Percentiles rank a stretch among this genome's conserved stretches.
Evolutionary conservation across 2,797 vertebrate species (phyloP).

Genomic region (Myotis myotis): DNA sequence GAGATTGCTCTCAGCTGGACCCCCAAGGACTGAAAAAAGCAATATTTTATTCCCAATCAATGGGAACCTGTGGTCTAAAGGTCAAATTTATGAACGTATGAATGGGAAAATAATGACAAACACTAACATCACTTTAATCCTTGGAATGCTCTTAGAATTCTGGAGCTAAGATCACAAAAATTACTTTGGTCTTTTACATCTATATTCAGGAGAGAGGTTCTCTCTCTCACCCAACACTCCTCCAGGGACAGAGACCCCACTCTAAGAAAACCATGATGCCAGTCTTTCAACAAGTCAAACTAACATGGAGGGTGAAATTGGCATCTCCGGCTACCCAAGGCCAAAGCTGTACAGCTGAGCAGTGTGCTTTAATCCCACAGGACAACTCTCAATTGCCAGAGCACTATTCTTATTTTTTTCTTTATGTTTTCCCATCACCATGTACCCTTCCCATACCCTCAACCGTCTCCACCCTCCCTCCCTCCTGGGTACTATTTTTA

Average conservation of each 20-base stretch:
- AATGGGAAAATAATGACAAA: neutral
- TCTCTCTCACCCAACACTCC: neutral
- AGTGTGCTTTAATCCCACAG: neutral
- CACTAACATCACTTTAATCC: neutral
- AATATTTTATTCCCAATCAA: neutral
- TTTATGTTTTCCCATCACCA: neutral
- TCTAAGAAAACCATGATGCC: constrained; percentile 27
- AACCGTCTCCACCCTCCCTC: neutral
- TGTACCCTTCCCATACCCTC: neutral
- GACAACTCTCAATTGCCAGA: neutral
- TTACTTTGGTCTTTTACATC: constrained; percentile 18
- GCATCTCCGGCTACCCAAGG: constrained; percentile 23
- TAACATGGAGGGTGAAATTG: constrained; percentile 46
- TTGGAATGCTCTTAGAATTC: constrained; percentile 11
- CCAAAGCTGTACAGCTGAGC: neutral
- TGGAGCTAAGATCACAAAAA: constrained; percentile 6
- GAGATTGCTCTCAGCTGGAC: neutral
- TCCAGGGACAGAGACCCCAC: neutral
- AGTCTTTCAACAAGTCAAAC: constrained; percentile 19
- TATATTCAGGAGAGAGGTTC: neutral
- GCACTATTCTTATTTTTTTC: constrained; percentile 8
- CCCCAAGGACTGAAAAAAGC: neutral
- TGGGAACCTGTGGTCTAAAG: neutral
- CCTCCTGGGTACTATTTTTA: neutral
- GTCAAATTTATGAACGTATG: neutral